These are phyloP conservation scores for Drosophila mettleri DNA, from an alignment of 2,888 invertebrate genomes.

Conservation along the genomic window DNA sequence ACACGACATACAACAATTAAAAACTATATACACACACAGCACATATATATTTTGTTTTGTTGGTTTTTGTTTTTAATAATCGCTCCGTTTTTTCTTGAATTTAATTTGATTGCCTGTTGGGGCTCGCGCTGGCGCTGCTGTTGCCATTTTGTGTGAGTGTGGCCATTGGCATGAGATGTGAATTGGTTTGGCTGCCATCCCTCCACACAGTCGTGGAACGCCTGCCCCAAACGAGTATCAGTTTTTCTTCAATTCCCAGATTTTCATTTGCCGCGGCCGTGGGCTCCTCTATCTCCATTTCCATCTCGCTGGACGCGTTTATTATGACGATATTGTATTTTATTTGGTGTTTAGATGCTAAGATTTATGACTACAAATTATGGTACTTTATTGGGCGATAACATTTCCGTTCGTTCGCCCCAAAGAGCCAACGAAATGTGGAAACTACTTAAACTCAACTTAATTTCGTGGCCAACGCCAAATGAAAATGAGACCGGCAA, in stretches of 20 bases:
- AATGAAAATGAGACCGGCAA: slow-evolving; percentile 66
- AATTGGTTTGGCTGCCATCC: slow-evolving; percentile 35
- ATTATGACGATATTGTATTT: slow-evolving; percentile 64
- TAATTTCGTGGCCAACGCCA: slow-evolving; percentile 58
- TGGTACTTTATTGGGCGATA: slow-evolving; percentile 78
- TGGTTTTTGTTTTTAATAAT: slow-evolving; percentile 60
- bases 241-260: background rate
- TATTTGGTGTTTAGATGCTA: slow-evolving; percentile 75
- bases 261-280: slow-evolving; percentile 9
- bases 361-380: slow-evolving; percentile 82
- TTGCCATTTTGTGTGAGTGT: slow-evolving; percentile 44
- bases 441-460: slow-evolving; percentile 69
- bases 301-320: slow-evolving; percentile 40
- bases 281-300: slow-evolving; percentile 13
- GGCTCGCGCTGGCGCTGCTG: slow-evolving; percentile 16
- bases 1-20: slow-evolving; percentile 74
- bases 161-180: slow-evolving; percentile 53
- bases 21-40: slow-evolving; percentile 21
- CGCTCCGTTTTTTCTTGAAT: slow-evolving; percentile 74
- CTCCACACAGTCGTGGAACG: background rate
- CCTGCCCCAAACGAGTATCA: background rate
- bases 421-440: slow-evolving; percentile 20
- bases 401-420: slow-evolving; percentile 73
- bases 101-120: slow-evolving; percentile 69
- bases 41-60: background rate